Conservation (phyloP, 2,113 vertebrate genomes). For the Fregetta grallaria region DNA sequence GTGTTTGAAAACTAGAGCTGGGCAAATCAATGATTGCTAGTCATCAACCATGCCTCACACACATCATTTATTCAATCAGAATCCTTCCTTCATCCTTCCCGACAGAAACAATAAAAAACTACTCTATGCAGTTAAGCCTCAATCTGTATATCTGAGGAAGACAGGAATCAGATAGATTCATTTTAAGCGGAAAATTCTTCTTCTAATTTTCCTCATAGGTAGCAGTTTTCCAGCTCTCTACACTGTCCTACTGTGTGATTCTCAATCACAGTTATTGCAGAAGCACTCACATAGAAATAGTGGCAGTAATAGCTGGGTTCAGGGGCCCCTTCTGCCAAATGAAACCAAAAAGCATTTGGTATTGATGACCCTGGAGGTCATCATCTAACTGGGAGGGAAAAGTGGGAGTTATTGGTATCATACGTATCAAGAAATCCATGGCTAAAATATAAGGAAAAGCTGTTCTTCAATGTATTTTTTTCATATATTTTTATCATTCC, state of each 20-base stretch:
- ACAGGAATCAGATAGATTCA: slow-evolving; percentile 46
- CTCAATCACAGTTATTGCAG: slow-evolving; percentile 12
- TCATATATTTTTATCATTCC: not conserved
- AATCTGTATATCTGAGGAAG: slow-evolving; percentile 27
- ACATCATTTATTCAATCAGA: slow-evolving; percentile 56
- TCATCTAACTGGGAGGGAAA: not conserved
- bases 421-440: not conserved
- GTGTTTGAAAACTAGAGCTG: slow-evolving; percentile 37
- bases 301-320: not conserved
- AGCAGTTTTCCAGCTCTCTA: not conserved
- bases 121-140: slow-evolving; percentile 8
- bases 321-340: not conserved
- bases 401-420: not conserved
- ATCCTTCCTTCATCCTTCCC: slow-evolving; percentile 4
- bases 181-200: slow-evolving; percentile 28
- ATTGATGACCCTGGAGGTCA: not conserved
- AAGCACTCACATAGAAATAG: not conserved
- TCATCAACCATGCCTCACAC: slow-evolving; percentile 28
- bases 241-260: not conserved
- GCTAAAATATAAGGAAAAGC: not conserved
- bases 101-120: slow-evolving; percentile 45
- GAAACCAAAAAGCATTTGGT: not conserved
- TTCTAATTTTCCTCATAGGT: slow-evolving; percentile 17
- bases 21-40: slow-evolving; percentile 44
- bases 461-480: not conserved